Percentiles rank a stretch among this genome's conserved stretches.
These are phyloP conservation scores for Bembecia ichneumoniformis DNA, from an alignment of 2,888 invertebrate genomes.

Conservation along the genomic window DNA sequence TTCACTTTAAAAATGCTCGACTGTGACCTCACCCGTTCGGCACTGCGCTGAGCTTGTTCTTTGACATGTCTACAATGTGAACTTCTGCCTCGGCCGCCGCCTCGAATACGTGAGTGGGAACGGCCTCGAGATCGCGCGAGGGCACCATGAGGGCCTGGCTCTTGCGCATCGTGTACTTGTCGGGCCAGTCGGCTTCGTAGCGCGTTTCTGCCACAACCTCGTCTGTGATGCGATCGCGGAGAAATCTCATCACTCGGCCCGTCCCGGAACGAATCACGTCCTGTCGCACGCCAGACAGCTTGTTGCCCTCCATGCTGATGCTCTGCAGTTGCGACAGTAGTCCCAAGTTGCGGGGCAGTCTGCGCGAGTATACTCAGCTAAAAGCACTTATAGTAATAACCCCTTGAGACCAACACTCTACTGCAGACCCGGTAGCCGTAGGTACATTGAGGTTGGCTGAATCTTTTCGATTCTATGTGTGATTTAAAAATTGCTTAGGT, in stretches of 20 bases:
- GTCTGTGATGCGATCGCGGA: slow-evolving; percentile 74
- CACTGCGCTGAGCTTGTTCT: slow-evolving; percentile 79
- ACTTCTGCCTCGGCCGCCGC: slow-evolving; percentile 81
- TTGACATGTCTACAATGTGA: slow-evolving; percentile 83
- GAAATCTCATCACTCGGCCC: slow-evolving; percentile 81
- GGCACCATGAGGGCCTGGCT: slow-evolving; percentile 73
- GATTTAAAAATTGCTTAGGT: no score
- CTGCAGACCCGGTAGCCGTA: no score
- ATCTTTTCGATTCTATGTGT: no score
- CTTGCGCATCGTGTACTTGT: slow-evolving; percentile 69
- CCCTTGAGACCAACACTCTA: no score
- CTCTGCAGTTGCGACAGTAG: slow-evolving; percentile 84
- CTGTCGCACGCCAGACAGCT: slow-evolving; percentile 82
- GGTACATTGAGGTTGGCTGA: no score
- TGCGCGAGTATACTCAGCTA: slow-evolving; percentile 12
- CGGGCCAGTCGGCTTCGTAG: slow-evolving; percentile 59
- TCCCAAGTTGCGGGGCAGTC: slow-evolving; percentile 58
- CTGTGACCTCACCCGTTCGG: slow-evolving; percentile 74
- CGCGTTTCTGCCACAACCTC: slow-evolving; percentile 51
- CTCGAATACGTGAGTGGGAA: slow-evolving; percentile 81
- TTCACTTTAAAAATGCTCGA: slow-evolving; percentile 3
- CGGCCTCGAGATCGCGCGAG: slow-evolving; percentile 72
- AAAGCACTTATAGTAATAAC: no score
- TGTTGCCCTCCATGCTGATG: slow-evolving; percentile 89
- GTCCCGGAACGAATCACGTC: slow-evolving; percentile 92